Evolutionary conservation across 1,140 invertebrate species (phyloP), one percentile per base, ranked within the genome.

Genomic region (Matsumurasca onukii): DNA sequence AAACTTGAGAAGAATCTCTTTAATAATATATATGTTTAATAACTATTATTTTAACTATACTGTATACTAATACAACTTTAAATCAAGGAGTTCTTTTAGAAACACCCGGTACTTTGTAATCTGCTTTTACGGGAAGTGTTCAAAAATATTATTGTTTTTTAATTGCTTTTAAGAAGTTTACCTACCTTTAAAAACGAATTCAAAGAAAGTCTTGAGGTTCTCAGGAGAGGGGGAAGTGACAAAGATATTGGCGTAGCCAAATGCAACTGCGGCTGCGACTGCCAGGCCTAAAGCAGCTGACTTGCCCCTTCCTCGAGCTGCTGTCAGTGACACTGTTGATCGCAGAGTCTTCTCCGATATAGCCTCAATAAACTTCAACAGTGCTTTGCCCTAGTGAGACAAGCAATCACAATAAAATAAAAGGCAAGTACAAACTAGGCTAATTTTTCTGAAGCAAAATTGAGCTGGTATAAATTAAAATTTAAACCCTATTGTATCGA

Each of bases 151-250:
- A n/a, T n/a, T n/a, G n/a, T n/a, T n/a, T n/a, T n/a, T n/a, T n/a
- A n/a, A n/a, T n/a, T n/a, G n/a, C n/a, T n/a, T n/a, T n/a, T n/a
- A n/a, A n/a, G n/a, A n/a, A n/a, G n/a, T n/a, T n/a, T 49, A 69
- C 27, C 74, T 75, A 82, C 83, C 92, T 86, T 98, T 99, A 39
- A 98, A 89, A 20, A 98, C 84, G 81, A 99, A 99, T 77, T 99
- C 94, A 82, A 99, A 99, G 0, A 99, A 82, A 0, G 97, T 99
- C 70, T 94, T 97, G 76, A 99, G 87, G 85, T 99, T 99, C 79
- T 99, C 98, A 1, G 97, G 97, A 78, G 93, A 94, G 1, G 98
- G 98, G 71, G 95, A 97, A 0, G 98, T 98, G 15, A 99, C 95
- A 82, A 97, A 99, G 59, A 99, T 94, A 78, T 99, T 99, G 17